Base-by-base conservation (phyloP, 2,888 invertebrate genomes). In the Drosophila nr. medialis region DNA sequence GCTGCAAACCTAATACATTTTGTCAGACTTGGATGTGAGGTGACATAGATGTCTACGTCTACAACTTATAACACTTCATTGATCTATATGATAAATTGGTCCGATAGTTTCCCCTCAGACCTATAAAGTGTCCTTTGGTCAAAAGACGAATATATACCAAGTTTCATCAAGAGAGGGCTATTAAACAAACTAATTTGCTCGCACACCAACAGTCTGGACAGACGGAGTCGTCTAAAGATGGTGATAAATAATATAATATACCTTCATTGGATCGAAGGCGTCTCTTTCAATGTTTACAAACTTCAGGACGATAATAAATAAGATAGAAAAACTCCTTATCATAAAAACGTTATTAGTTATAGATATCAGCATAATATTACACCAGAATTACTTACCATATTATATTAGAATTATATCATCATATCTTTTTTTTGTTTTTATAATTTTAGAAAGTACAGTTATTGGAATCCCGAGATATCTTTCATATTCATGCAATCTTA, bases 381-480 rank as follows among this genome's bases (percentile, higher is more conserved):
- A 21, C 5, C 21, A 11, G 42, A 21, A 21, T 42, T 11, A 42
- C 42, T 4, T 2, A 11, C 5, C 21, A 5, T 21, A 21, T 42
- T 5, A 2, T 15, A 8, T 24, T 13, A 15, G 24, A 24, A 15
- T 8, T 4, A 4, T 15, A 45, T 45, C 8, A 7, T 45, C 4
- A 45, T 15, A 13, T 13, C 30, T 30, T 10, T 13, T 4, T 15
- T 13, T 10, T 38, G 7, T 11, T 42, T 71, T 32, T 58, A 5
- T 48, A 24, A 45, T 75, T 75, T 29, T 50, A 81, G 69, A 60
- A 72, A 71, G 30, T 61, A 56, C 48, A 59, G 59, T 72, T 69
- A 58, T 77, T 77, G 75, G 83, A 82, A 69, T 59, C 66, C 70
- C 58, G 70, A 60, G 62, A 75, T 73, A 72, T 83, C 68, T 64